Conservation (phyloP, 2,797 vertebrate genomes). For the Mus minutoides region DNA sequence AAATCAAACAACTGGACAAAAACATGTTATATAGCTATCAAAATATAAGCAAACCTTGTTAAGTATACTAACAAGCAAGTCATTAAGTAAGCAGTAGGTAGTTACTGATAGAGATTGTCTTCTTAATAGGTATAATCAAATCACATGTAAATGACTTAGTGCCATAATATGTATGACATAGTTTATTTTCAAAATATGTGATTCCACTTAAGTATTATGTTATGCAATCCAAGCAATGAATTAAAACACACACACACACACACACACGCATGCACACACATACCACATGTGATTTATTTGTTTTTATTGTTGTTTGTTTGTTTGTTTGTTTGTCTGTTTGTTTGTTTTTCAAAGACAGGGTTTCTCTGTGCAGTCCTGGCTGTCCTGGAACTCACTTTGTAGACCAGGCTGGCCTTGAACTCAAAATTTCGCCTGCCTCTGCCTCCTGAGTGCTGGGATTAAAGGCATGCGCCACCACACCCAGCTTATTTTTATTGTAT, state of each 20-base stretch:
- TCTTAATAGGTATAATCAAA: background rate
- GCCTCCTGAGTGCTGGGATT: too few species aligned
- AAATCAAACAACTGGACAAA: background rate
- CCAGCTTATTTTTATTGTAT: background rate
- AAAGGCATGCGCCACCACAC: too few species aligned
- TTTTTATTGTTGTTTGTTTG: too few species aligned
- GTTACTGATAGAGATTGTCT: background rate
- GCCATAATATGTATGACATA: background rate
- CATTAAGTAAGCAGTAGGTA: background rate
- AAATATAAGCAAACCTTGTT: background rate
- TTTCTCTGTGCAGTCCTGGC: too few species aligned
- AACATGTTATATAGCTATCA: background rate
- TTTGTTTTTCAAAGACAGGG: too few species aligned
- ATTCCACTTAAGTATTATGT: background rate
- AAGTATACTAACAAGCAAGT: background rate
- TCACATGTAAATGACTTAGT: background rate
- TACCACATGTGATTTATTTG: background rate
- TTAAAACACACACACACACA: background rate
- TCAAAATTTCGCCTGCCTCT: too few species aligned
- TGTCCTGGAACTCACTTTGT: too few species aligned
- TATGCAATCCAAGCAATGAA: background rate
- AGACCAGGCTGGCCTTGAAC: too few species aligned
- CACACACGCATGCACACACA: too few species aligned
- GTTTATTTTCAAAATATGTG: background rate
- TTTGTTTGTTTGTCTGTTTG: too few species aligned